Percentiles rank a stretch among this genome's conserved stretches.
phyloP scores from a whole-genome alignment of 1,140 invertebrate genomes.

The Tribolium castaneum region DNA sequence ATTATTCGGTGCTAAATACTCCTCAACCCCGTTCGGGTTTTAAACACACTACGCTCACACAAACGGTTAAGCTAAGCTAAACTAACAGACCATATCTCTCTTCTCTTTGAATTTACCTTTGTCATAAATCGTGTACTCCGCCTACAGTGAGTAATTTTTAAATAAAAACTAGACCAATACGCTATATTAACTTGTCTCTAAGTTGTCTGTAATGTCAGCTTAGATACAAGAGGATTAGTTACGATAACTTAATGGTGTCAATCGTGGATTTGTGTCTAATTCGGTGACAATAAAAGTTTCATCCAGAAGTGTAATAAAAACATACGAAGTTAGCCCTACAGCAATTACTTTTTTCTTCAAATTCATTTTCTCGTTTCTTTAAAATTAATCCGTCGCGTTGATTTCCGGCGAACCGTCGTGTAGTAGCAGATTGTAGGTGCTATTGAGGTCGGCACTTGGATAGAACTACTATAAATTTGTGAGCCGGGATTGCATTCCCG shows the following conservation, averaged over 20 bases:
- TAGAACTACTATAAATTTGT: slow-evolving; percentile 54
- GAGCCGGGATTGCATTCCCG: slow-evolving; percentile 51
- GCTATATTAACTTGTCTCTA: no score
- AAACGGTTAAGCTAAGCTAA: slow-evolving; percentile 22
- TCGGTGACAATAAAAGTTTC: not conserved
- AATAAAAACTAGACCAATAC: no score
- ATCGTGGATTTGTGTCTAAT: slow-evolving; percentile 3
- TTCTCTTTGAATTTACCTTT: not conserved
- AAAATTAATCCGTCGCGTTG: slow-evolving; percentile 12
- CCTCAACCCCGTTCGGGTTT: slow-evolving; percentile 17
- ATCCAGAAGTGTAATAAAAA: not conserved
- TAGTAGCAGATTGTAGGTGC: slow-evolving; percentile 48
- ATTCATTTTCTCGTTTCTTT: not conserved
- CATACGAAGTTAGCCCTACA: not conserved
- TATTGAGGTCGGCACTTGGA: slow-evolving; percentile 51
- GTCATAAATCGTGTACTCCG: not conserved
- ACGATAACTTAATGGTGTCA: slow-evolving; percentile 17
- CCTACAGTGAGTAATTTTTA: not conserved
- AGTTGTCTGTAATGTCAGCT: no score
- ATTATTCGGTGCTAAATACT: slow-evolving; percentile 41
- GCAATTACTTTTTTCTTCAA: no score
- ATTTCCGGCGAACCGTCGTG: slow-evolving; percentile 6
- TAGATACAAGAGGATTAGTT: not conserved
- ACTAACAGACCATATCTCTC: not conserved
- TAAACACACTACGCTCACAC: slow-evolving; percentile 16